These are phyloP conservation scores for Adelognathus sp. DNA, from an alignment of 2,888 invertebrate genomes.

Conservation along the genomic window DNA sequence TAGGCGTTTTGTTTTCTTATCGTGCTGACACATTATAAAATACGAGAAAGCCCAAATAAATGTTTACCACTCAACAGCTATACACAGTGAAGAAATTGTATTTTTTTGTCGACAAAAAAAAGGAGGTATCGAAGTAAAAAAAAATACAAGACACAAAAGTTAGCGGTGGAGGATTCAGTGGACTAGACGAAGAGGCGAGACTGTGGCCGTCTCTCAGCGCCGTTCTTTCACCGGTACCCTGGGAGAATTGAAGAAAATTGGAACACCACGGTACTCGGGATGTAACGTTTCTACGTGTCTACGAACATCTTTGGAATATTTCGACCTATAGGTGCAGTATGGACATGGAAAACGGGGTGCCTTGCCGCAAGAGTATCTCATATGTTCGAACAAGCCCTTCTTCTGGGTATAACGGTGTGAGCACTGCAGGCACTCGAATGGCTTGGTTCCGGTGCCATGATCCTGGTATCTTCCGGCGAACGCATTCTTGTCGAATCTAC, in stretches of 20 bases:
- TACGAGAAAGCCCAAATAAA: no score
- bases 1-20: no score
- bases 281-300: conserved; percentile 1
- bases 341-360: conserved; percentile 75
- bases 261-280: no score
- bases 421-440: conserved; percentile 66
- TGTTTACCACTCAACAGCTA: no score
- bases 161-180: not conserved
- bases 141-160: no score
- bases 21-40: no score
- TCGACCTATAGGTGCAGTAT: conserved; percentile 69
- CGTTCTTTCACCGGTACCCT: no score
- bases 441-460: conserved; percentile 42
- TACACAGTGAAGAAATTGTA: no score
- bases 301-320: not conserved
- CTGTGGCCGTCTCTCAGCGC: no score
- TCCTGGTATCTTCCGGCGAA: conserved; percentile 7
- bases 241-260: no score
- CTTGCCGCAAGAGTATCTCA: conserved; percentile 77
- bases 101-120: no score
- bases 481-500: not conserved
- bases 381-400: conserved; percentile 68
- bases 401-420: conserved; percentile 65
- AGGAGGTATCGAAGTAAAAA: no score
- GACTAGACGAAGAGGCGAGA: not conserved